phyloP scores from a whole-genome alignment of 2,888 invertebrate genomes.

The Drosophila anomalata region DNA sequence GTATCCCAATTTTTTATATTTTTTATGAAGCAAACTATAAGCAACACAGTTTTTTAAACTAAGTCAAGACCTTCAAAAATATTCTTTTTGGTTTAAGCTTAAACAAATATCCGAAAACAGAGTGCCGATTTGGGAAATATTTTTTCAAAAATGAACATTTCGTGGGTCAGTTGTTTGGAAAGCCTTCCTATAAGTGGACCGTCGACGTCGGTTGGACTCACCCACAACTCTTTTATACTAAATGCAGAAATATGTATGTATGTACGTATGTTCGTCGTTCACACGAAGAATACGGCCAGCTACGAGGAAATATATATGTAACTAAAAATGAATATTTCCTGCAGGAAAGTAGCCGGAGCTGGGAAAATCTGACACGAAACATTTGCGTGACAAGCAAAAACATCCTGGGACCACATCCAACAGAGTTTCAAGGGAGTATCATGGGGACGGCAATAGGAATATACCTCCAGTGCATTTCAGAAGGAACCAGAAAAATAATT shows the following conservation, averaged over 20 bases:
- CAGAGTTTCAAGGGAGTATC: neutral
- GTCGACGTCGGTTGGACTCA: conserved; percentile 48
- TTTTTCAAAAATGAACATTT: conserved; percentile 14
- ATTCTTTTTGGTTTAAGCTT: too few relatives aligned
- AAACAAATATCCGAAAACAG: too few relatives aligned
- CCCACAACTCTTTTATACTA: conserved; percentile 34
- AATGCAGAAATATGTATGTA: conserved; percentile 8
- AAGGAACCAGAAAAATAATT: conserved; percentile 57
- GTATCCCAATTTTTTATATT: neutral
- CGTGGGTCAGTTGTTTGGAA: conserved; percentile 40
- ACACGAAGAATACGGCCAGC: conserved; percentile 21
- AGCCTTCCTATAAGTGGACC: conserved; percentile 47
- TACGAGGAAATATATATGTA: conserved; percentile 18
- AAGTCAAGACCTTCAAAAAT: too few relatives aligned
- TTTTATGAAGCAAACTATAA: neutral
- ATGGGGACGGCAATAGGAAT: neutral
- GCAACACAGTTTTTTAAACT: too few relatives aligned
- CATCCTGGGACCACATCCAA: conserved; percentile 19
- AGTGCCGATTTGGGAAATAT: too few relatives aligned
- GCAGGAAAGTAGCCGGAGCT: conserved; percentile 63
- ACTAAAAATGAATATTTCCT: conserved; percentile 36
- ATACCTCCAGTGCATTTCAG: conserved; percentile 34
- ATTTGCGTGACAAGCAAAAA: conserved; percentile 72
- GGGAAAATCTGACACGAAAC: conserved; percentile 74
- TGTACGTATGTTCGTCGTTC: conserved; percentile 4